These are phyloP conservation scores for Agelas oroides DNA, from an alignment of 37 sponge, comb jelly and placozoan species.

Conservation along the genomic window DNA sequence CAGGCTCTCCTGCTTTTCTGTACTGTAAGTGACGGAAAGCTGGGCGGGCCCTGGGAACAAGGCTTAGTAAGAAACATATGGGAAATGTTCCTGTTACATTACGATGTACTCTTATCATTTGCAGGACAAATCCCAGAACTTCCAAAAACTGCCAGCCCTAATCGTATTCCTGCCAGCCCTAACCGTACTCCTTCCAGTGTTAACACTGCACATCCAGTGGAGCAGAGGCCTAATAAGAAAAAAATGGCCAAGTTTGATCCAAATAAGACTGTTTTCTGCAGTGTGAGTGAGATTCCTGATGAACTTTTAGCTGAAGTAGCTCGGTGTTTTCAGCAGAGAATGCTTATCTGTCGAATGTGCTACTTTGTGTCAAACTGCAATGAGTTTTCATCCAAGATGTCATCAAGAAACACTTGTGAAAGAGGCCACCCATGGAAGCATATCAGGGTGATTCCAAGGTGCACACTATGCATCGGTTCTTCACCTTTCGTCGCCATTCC, in stretches of 20 bases:
- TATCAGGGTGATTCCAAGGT: constrained; percentile 50
- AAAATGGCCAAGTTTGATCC: constrained; percentile 37
- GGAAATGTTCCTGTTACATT: too few species aligned
- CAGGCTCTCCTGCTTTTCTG: too few species aligned
- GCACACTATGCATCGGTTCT: constrained; percentile 45
- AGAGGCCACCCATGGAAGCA: constrained; percentile 50
- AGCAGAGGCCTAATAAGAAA: too few species aligned
- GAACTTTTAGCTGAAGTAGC: constrained; percentile 51
- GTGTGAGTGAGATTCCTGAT: constrained; percentile 26
- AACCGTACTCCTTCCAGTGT: too few species aligned
- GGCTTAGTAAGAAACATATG: too few species aligned
- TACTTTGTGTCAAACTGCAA: constrained; percentile 40
- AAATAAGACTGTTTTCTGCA: neutral
- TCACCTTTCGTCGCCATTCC: constrained; percentile 38
- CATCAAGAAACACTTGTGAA: neutral
- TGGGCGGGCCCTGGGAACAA: too few species aligned
- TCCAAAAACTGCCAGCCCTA: too few species aligned
- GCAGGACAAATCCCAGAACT: too few species aligned
- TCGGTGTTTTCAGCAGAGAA: constrained; percentile 27
- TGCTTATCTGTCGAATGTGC: constrained; percentile 57
- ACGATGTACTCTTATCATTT: too few species aligned
- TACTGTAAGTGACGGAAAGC: too few species aligned
- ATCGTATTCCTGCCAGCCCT: too few species aligned
- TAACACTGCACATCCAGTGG: too few species aligned
- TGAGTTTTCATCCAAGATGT: neutral